A percentile compares a stretch with the other conserved stretches of the same genome.
Conservation (phyloP, 2,888 invertebrate species). For the Cyrtodaria siliqua region DNA sequence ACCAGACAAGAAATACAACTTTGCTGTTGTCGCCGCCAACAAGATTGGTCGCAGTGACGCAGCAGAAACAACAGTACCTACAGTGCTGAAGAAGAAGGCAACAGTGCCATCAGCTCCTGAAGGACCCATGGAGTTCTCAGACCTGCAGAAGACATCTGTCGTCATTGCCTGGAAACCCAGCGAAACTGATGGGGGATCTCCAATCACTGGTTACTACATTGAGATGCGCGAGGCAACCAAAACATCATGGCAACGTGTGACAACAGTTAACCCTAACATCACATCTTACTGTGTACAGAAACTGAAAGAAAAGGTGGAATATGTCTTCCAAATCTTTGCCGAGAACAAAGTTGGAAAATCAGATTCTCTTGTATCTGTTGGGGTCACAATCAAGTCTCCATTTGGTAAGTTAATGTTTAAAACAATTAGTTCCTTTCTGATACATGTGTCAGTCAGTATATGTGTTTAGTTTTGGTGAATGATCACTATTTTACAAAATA, state of each 20-base stretch:
- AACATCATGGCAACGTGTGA: slow-evolving; percentile 76
- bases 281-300: slow-evolving; percentile 84
- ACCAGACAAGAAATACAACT: slow-evolving; percentile 81
- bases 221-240: slow-evolving; percentile 90
- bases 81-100: slow-evolving; percentile 71
- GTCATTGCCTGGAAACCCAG: slow-evolving; percentile 79
- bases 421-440: too few relatives aligned
- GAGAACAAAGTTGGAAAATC: slow-evolving; percentile 94
- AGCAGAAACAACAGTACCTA: slow-evolving; percentile 71
- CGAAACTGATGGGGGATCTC: slow-evolving; percentile 91
- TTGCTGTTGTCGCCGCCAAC: slow-evolving; percentile 85
- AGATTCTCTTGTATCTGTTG: slow-evolving; percentile 88
- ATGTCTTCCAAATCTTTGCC: slow-evolving; percentile 94
- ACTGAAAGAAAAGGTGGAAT: slow-evolving; percentile 92
- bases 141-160: slow-evolving; percentile 69
- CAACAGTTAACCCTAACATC: slow-evolving; percentile 87
- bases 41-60: slow-evolving; percentile 77
- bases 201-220: slow-evolving; percentile 92
- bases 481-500: too few relatives aligned
- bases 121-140: slow-evolving; percentile 74
- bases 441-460: too few relatives aligned
- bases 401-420: slow-evolving; percentile 77
- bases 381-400: slow-evolving; percentile 79
- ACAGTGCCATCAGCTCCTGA: slow-evolving; percentile 76
- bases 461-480: too few relatives aligned